Evolutionary conservation across 1,140 invertebrate genomes (phyloP).

Genomic region (Gryllus bimaculatus): DNA sequence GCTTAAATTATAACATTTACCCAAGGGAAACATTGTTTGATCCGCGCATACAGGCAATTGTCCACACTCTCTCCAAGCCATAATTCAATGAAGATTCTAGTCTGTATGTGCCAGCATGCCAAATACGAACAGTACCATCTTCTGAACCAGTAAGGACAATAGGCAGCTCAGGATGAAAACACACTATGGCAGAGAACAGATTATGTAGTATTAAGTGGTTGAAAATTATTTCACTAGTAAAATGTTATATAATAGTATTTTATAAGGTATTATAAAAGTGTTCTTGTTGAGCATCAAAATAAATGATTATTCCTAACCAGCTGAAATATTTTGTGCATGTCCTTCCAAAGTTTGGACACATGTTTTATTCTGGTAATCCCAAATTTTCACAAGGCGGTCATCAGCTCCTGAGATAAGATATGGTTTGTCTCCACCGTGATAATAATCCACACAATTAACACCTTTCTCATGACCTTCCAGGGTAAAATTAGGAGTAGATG

Average conservation of each 20-base stretch:
- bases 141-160: constrained; percentile 96
- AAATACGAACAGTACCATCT: constrained; percentile 91
- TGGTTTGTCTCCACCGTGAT: constrained; percentile 99
- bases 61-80: constrained; percentile 96
- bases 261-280: background rate
- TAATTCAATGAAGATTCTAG: constrained; percentile 96
- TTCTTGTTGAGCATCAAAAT: background rate
- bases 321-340: constrained; percentile 92
- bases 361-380: constrained; percentile 99
- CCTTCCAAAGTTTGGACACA: constrained; percentile 97
- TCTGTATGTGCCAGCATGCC: constrained; percentile 93
- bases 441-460: constrained; percentile 98
- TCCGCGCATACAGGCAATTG: constrained; percentile 87
- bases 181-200: constrained; percentile 44
- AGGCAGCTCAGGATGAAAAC: constrained; percentile 95
- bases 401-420: constrained; percentile 98
- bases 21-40: constrained; percentile 96
- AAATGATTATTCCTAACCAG: constrained; percentile 29
- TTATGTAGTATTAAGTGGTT: background rate
- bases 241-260: background rate
- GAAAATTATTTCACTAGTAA: background rate
- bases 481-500: constrained; percentile 94
- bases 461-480: constrained; percentile 98
- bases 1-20: constrained; percentile 27
- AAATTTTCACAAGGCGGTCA: constrained; percentile 94